These are phyloP conservation scores for Criorhina ranunculi DNA, from an alignment of 2,888 invertebrate species.

Conservation along the genomic window DNA sequence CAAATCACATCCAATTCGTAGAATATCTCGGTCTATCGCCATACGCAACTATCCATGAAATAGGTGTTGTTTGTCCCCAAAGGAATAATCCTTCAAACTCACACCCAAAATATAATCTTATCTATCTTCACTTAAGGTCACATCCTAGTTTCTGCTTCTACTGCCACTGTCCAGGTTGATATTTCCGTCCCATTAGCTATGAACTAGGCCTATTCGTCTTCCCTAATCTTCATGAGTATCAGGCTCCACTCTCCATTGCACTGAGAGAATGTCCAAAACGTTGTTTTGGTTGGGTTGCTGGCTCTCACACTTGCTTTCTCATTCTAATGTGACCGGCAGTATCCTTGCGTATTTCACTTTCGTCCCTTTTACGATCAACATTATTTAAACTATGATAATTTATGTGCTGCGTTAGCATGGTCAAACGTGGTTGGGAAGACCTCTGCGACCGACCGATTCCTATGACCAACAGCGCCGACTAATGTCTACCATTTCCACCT, in stretches of 20 bases:
- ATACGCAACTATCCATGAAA: constrained; percentile 62
- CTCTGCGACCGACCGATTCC: neutral
- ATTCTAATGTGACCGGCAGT: constrained; percentile 8
- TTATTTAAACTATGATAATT: constrained; percentile 73
- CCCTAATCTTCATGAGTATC: constrained; percentile 72
- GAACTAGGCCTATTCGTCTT: constrained; percentile 74
- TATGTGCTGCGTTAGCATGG: constrained; percentile 74
- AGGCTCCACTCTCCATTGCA: constrained; percentile 48
- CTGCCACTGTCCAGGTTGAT: constrained; percentile 45
- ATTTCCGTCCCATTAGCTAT: constrained; percentile 72
- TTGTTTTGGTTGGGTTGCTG: too few relatives aligned
- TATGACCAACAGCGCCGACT: constrained; percentile 8
- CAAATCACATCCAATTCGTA: constrained; percentile 61
- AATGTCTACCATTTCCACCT: constrained; percentile 67
- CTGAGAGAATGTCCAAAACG: constrained; percentile 26
- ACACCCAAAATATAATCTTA: constrained; percentile 66
- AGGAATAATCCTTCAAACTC: constrained; percentile 61
- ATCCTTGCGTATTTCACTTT: constrained; percentile 70
- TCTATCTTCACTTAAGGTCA: constrained; percentile 67
- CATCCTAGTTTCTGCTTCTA: constrained; percentile 40
- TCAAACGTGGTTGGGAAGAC: constrained; percentile 20
- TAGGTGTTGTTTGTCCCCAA: constrained; percentile 65
- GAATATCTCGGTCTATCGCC: constrained; percentile 32
- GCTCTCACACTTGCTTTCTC: neutral
- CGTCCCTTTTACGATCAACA: constrained; percentile 70